Conservation (phyloP, 1,140 invertebrate genomes). For the Pomacea maculata region DNA sequence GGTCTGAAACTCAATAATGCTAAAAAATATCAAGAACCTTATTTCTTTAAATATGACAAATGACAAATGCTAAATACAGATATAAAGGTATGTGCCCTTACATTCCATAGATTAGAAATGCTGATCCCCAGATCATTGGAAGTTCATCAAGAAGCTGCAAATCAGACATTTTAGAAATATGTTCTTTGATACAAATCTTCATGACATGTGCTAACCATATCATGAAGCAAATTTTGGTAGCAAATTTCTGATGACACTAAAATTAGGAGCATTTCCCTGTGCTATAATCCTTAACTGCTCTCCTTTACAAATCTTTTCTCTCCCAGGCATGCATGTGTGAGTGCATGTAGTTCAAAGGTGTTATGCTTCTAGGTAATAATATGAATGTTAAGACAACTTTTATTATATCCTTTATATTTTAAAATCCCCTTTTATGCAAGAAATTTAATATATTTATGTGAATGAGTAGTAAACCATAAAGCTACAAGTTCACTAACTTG, state of each 20-base stretch:
- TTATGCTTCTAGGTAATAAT: too few species aligned
- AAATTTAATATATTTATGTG: neutral
- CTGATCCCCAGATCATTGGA: constrained; percentile 54
- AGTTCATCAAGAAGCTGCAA: constrained; percentile 57
- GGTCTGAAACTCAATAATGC: neutral
- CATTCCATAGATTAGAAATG: constrained; percentile 44
- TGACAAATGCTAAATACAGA: neutral
- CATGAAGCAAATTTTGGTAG: too few species aligned
- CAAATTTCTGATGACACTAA: too few species aligned
- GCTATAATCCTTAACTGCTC: too few species aligned
- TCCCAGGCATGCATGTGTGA: too few species aligned
- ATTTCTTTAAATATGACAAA: neutral
- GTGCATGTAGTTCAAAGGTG: too few species aligned
- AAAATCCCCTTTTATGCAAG: neutral
- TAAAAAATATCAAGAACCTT: neutral
- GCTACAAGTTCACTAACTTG: neutral
- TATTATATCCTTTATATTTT: neutral
- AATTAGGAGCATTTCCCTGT: too few species aligned
- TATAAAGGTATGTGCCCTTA: constrained; percentile 25
- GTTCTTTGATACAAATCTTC: neutral
- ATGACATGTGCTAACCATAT: too few species aligned
- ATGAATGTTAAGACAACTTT: neutral
- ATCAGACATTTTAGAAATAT: constrained; percentile 5
- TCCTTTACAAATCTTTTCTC: too few species aligned
- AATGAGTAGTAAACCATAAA: neutral